Conservation (phyloP, 2,797 vertebrate genomes). For the Poeciliopsis paucimaculata region DNA sequence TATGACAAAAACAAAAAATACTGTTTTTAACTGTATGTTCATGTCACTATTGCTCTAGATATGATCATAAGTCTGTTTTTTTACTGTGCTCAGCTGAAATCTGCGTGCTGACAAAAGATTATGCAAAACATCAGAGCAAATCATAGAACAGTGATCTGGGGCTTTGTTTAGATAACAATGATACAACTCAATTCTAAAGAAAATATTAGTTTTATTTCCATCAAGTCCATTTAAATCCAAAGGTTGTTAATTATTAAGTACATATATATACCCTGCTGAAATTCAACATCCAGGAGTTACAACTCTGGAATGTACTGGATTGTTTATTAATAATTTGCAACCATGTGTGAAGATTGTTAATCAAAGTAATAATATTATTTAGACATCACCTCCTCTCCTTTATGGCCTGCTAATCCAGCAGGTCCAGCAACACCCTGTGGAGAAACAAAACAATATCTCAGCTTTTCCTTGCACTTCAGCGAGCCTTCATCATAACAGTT, state of each 20-base stretch:
- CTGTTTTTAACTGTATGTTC: neutral
- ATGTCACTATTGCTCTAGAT: neutral
- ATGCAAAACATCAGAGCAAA: neutral
- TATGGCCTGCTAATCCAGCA: conserved; percentile 63
- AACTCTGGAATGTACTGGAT: neutral
- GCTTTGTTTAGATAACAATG: neutral
- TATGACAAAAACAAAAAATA: neutral
- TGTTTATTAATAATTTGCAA: neutral
- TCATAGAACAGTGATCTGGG: neutral
- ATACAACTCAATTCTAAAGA: neutral
- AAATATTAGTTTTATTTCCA: neutral
- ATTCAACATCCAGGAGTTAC: no score
- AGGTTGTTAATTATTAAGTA: neutral
- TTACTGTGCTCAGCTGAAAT: neutral
- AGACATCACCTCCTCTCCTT: conserved; percentile 74
- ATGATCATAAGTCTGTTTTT: neutral
- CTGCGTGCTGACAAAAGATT: neutral
- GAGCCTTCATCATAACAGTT: no score
- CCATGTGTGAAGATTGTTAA: neutral
- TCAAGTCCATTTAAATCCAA: neutral
- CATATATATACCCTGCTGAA: neutral
- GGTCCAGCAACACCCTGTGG: conserved; percentile 70
- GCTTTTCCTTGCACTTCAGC: neutral
- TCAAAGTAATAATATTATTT: neutral
- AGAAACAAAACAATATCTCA: conserved; percentile 15